phyloP scores from a whole-genome alignment of 2,888 invertebrate genomes.

The Steinernema scapterisci region DNA sequence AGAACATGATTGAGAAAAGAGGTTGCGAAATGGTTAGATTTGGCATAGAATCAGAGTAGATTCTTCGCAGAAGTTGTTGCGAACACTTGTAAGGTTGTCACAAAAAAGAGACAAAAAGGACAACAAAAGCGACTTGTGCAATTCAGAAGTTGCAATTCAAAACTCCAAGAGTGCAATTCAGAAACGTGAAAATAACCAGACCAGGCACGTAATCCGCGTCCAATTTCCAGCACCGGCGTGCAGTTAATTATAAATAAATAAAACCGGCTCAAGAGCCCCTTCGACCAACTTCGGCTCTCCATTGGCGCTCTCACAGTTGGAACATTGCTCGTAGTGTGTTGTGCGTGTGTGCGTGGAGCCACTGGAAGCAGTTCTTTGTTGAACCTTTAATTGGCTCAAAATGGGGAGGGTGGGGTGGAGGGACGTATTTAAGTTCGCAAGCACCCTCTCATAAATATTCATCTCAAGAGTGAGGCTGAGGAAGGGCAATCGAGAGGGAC shows the following conservation, averaged over 20 bases:
- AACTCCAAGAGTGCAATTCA: too few species aligned
- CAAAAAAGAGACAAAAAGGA: too few species aligned
- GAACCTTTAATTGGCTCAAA: conserved; percentile 27
- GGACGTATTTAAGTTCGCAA: conserved; percentile 23
- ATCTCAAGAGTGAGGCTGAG: not conserved
- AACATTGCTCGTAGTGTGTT: not conserved
- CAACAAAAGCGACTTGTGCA: too few species aligned
- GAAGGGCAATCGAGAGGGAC: not conserved
- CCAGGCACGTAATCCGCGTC: too few species aligned
- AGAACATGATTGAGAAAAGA: too few species aligned
- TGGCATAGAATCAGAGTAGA: too few species aligned
- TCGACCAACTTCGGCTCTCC: conserved; percentile 2
- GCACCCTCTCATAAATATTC: conserved; percentile 32
- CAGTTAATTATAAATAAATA: conserved; percentile 2
- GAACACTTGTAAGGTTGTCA: too few species aligned
- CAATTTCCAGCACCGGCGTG: not conserved
- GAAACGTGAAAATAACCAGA: too few species aligned
- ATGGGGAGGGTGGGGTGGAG: not conserved
- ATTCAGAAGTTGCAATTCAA: too few species aligned
- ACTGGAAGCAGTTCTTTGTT: not conserved
- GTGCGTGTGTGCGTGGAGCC: conserved; percentile 18
- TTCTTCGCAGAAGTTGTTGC: too few species aligned
- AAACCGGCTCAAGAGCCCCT: conserved; percentile 16
- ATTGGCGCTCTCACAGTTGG: too few species aligned
- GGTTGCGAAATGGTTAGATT: too few species aligned